Conservation (phyloP, 2,113 vertebrate species). For the Atractosteus spatula region DNA sequence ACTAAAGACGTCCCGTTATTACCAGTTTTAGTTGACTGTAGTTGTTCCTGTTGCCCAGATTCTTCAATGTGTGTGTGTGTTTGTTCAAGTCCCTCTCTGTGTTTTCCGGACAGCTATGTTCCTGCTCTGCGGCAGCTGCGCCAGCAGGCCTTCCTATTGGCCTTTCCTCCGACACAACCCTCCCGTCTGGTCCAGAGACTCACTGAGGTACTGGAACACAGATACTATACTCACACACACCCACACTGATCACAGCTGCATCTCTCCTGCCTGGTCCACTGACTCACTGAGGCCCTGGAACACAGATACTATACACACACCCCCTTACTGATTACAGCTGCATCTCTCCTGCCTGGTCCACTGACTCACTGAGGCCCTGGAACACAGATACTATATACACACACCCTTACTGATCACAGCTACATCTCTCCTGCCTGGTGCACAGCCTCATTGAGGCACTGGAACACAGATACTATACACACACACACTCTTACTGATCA, state of each 20-base stretch:
- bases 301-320: neutral
- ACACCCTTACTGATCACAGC: neutral
- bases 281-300: conserved; percentile 80
- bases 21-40: no score
- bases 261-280: conserved; percentile 81
- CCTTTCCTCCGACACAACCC: no score
- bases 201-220: neutral
- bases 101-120: conserved; percentile 68
- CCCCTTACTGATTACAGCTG: no score
- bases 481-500: no score
- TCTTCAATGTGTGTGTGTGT: neutral
- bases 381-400: neutral
- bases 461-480: no score
- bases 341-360: no score
- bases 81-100: neutral
- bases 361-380: neutral
- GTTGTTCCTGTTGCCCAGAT: no score
- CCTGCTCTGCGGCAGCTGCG: conserved; percentile 51
- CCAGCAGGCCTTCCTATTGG: no score
- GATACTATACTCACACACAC: no score
- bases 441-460: neutral
- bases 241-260: conserved; percentile 53
- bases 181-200: neutral
- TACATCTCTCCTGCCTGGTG: no score
- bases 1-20: no score